phyloP scores from a whole-genome alignment of 1,140 invertebrate genomes.

The Bactericera cockerelli region DNA sequence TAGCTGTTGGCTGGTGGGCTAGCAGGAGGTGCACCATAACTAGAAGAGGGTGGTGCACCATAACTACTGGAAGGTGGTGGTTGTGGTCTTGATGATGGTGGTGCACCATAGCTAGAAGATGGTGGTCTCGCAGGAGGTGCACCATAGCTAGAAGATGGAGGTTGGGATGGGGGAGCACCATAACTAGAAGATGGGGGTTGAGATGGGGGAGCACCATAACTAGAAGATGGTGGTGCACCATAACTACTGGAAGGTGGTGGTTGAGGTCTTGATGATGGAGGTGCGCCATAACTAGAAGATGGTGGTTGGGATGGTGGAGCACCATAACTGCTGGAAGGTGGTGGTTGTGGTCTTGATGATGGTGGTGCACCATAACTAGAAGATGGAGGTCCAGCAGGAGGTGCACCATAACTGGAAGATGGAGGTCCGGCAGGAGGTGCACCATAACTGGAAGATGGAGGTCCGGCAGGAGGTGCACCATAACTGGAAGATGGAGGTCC shows the following conservation, averaged over 20 bases:
- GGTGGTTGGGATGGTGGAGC: constrained; percentile 10
- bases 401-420: constrained; percentile 7
- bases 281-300: constrained; percentile 18
- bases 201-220: too few species aligned
- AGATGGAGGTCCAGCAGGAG: constrained; percentile 13
- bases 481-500: too few species aligned
- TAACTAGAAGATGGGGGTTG: too few species aligned
- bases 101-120: not conserved
- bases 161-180: constrained; percentile 8
- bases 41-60: constrained; percentile 9
- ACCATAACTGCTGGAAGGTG: constrained; percentile 1
- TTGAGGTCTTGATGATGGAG: too few species aligned
- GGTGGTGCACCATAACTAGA: constrained; percentile 17
- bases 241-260: not conserved
- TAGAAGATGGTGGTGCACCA: not conserved
- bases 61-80: constrained; percentile 16
- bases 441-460: constrained; percentile 14
- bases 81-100: constrained; percentile 9
- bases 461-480: not conserved
- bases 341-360: too few species aligned
- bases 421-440: constrained; percentile 12
- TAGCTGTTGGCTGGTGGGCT: constrained; percentile 14
- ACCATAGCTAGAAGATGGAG: not conserved
- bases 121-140: constrained; percentile 9
- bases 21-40: not conserved